Evolutionary conservation across 2,888 invertebrate species (phyloP), one percentile per base, ranked within the genome.

Genomic region (Mythimna pallens): DNA sequence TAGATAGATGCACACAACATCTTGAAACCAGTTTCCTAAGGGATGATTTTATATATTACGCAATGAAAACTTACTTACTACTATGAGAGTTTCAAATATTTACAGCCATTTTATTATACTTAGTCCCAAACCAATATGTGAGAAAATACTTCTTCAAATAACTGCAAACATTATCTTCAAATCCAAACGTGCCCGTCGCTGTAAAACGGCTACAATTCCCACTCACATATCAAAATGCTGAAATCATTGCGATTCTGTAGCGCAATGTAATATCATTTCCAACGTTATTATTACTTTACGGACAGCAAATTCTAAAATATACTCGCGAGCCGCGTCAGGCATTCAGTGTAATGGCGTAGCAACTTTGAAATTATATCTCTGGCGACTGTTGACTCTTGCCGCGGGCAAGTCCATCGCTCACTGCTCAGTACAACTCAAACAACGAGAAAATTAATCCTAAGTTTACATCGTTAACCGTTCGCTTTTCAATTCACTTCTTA

Each of bases 361-460:
- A 85, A 91, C 86, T 90, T 92, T 86, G 88, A 90, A 92, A 92
- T 92, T 89, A 90, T 90, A 90, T 89, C 84, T 87, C 83, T 70
- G 78, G 83, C 79, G 84, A 85, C 82, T 88, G 88, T 89, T 89
- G 89, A 91, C 91, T 90, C 78, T 86, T 65, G 80, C 91, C 87
- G 69, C 76, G 54, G 87, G 90, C 89, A 30, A 87, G 89, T 87
- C 90, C 91, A 91, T 92, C 91, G 89, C 88, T 91, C 91, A 90
- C 88, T 86, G 83, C 85, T 86, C 75, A 79, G 78, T 70, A 81
- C 80, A 91, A 91, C 90, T 91, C 91, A 92, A 93, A 92, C 92
- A 92, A 81, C 58, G 84, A 89, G 87, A 87, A 91, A 92, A 91
- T 93, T 92, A 92, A 92, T 92, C 88, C 84, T 85, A 85, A 86